Base-by-base conservation (phyloP, 2,113 vertebrate genomes). In the Ochotona princeps region DNA sequence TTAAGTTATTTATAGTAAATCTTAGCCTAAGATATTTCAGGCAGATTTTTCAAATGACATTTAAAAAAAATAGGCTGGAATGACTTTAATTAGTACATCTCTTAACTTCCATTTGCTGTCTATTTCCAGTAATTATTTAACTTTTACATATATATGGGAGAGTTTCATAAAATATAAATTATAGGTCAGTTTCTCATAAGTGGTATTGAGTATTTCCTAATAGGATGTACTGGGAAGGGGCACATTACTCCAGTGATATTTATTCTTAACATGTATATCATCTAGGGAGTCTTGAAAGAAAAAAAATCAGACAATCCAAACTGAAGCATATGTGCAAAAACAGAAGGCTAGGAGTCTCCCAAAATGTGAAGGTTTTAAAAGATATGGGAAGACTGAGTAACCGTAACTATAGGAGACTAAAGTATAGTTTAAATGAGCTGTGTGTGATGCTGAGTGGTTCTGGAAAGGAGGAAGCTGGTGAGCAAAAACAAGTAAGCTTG, bases 1-100 rank as follows among this genome's bases (percentile, higher is more conserved):
- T 78, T 12, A 66, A 54, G 92, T 87, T 90, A 92, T 65, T 82
- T 85, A 17, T 67, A 87, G 89, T 47, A 74, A 87, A 79, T 7
- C 32, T 2, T 54, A 63, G n/a, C 82, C 10, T 17, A 73, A 13
- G 18, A 18, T 8, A 54, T 17, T 44, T 75, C 11, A 75, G 2
- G 30, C 38, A 63, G 18, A 1, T 12, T 65, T 78, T 69, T 82
- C 3, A 63, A 76, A 83, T 30, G 72, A 88, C 91, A 80, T 44
- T 25, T 12, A 35, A 72, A 12, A 69, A 91, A 75, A 79, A 84
- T 65, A 35, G 23, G 9, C 47, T 60, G 65, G 2, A 83, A 72
- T 9, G 61, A 83, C 38, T 0, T 84, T 84, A 85, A 79, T 89
- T 79, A 83, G 14, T 54, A 6, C 0, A 60, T 70, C 32, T 66